A percentile compares a stretch with the other conserved stretches of the same genome.
phyloP scores from a whole-genome alignment of 2,113 vertebrate species.

The Archilochus colubris region DNA sequence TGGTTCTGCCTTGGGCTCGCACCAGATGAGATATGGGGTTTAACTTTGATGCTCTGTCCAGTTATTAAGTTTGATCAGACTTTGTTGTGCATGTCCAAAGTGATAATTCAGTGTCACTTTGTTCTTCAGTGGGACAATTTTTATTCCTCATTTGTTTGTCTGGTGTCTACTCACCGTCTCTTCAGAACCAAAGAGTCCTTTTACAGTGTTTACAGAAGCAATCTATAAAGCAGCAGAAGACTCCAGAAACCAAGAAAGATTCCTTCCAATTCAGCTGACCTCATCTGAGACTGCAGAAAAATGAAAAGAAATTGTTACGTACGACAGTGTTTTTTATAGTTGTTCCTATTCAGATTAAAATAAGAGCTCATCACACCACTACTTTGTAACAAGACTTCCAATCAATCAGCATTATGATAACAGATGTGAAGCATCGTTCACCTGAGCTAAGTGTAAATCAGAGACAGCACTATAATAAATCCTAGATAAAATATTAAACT shows the following conservation, averaged over 20 bases:
- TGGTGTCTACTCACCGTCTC: background rate
- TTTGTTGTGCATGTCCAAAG: background rate
- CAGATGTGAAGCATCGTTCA: constrained; percentile 16
- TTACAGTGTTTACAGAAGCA: background rate
- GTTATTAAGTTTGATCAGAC: background rate
- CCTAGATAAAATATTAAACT: constrained; percentile 36
- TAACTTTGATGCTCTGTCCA: background rate
- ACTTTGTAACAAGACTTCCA: background rate
- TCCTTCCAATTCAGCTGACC: background rate
- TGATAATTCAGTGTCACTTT: background rate
- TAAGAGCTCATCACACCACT: background rate
- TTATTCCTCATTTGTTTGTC: background rate
- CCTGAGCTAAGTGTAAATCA: constrained; percentile 15
- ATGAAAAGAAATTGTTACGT: background rate
- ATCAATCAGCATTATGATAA: constrained; percentile 1
- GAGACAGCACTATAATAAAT: constrained; percentile 30
- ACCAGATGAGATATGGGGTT: background rate
- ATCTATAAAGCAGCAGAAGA: background rate
- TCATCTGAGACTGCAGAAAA: background rate
- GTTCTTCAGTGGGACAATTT: background rate
- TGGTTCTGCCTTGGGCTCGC: background rate
- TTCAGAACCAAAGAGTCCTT: background rate
- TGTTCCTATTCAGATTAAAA: background rate
- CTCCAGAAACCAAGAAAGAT: background rate
- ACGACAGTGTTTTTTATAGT: background rate